Percentiles rank a stretch among this genome's conserved stretches.
phyloP scores from a whole-genome alignment of 2,113 vertebrate genomes.

The Coturnix japonica region DNA sequence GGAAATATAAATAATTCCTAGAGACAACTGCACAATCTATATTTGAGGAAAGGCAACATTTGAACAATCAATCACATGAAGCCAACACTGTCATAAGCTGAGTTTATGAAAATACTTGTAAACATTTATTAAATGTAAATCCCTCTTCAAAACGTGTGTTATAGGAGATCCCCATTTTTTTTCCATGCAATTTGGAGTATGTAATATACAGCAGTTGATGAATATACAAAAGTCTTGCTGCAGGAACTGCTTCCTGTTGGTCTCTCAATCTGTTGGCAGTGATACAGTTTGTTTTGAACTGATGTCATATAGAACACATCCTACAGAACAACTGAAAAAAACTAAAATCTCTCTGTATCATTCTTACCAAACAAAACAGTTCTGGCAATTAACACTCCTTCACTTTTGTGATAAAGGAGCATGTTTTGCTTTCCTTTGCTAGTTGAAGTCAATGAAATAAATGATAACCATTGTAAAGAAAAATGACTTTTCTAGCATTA shows the following conservation, averaged over 20 bases:
- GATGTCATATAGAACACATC: constrained; percentile 16
- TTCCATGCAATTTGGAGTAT: constrained; percentile 62
- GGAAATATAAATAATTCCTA: constrained; percentile 79
- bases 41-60: constrained; percentile 73
- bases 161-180: constrained; percentile 41
- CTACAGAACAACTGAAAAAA: neutral
- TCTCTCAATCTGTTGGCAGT: constrained; percentile 17
- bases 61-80: constrained; percentile 79
- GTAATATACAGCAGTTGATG: constrained; percentile 51
- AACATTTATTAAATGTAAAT: constrained; percentile 88
- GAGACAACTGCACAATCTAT: constrained; percentile 74
- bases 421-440: neutral
- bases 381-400: constrained; percentile 6
- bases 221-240: constrained; percentile 41
- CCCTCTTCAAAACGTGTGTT: constrained; percentile 76
- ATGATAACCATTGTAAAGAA: neutral
- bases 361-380: constrained; percentile 31
- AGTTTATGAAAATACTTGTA: constrained; percentile 86
- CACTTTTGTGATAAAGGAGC: constrained; percentile 3
- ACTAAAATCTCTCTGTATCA: neutral
- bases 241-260: constrained; percentile 49
- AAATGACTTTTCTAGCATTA: constrained; percentile 12
- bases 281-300: constrained; percentile 28
- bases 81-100: constrained; percentile 81
- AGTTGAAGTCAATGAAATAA: constrained; percentile 9